Base-by-base conservation (phyloP, 2,888 invertebrate species). In the Heliconius ethilla region DNA sequence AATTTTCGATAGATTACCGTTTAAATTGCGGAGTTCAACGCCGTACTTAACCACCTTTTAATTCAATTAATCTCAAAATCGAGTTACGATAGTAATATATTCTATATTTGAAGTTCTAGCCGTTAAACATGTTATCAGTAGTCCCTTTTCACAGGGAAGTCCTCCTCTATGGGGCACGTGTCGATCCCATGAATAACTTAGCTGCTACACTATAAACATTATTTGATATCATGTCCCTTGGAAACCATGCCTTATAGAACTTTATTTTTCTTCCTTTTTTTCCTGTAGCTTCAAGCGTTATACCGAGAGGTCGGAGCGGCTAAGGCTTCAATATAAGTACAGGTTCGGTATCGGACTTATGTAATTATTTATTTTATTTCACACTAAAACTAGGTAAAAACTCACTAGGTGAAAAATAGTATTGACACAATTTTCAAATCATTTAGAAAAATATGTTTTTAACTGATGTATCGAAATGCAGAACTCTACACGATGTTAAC, bases 61-160 rank as follows among this genome's bases (percentile, higher is more conserved):
- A 18, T 33, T 18, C 9, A 22, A n/a, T 0, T 11, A 33, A 22
- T 0, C 5, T 29, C 59, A 45, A 10, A 37, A 62, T 75, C 78
- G 78, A 78, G 75, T 69, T 51, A 13, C 37, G 13, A 15, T 78
- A 75, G 78, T 78, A 75, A 37, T 29, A 59, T 29, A n/a, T 78
- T 18, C 25, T 72, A 25, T 75, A 75, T 78, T 75, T 78, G 66
- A 66, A 70, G 55, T 55, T 78, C 70, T 70, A 76, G 25, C 45
- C 70, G 62, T 62, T 70, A 70, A 76, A 70, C 45, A 29, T 45
- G 76, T 62, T 76, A 76, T 76, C 76, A 70, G 70, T 27, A 29
- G 74, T 45, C 63, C 76, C 76, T 76, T 70, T 37, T 33, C 63
- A 59, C 33, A n/a, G 51, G 62, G 59, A 45, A 51, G 51, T 63